Evolutionary conservation across 2,888 invertebrate genomes (phyloP).

Genomic region (Leptinotarsa haldemani): DNA sequence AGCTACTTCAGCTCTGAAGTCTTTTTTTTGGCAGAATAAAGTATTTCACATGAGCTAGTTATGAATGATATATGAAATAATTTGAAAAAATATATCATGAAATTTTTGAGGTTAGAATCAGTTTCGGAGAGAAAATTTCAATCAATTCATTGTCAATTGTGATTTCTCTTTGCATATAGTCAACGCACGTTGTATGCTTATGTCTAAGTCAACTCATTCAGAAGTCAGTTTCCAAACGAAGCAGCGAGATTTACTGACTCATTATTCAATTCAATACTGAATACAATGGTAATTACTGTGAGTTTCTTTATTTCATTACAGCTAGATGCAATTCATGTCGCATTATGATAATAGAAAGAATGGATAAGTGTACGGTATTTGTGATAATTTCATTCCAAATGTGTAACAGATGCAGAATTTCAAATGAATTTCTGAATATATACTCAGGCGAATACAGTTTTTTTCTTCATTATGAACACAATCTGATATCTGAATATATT

Average conservation of each 20-base stretch:
- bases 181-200: neutral
- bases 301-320: neutral
- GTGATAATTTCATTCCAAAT: neutral
- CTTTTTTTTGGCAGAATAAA: too few species aligned
- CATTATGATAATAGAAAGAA: neutral
- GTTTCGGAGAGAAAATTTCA: too few species aligned
- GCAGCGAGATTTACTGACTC: neutral
- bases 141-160: neutral
- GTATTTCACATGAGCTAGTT: too few species aligned
- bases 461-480: too few species aligned
- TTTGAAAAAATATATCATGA: too few species aligned
- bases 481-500: too few species aligned
- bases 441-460: too few species aligned
- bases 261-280: constrained; percentile 2
- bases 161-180: neutral
- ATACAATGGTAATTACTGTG: neutral
- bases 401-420: too few species aligned
- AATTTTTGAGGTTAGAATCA: too few species aligned
- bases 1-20: too few species aligned
- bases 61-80: too few species aligned
- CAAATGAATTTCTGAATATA: too few species aligned
- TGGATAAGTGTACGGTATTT: neutral
- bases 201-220: neutral
- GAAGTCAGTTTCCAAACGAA: neutral
- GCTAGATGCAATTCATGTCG: neutral